Base-by-base conservation (phyloP, 2,888 invertebrate genomes). In the Mythimna pallens region DNA sequence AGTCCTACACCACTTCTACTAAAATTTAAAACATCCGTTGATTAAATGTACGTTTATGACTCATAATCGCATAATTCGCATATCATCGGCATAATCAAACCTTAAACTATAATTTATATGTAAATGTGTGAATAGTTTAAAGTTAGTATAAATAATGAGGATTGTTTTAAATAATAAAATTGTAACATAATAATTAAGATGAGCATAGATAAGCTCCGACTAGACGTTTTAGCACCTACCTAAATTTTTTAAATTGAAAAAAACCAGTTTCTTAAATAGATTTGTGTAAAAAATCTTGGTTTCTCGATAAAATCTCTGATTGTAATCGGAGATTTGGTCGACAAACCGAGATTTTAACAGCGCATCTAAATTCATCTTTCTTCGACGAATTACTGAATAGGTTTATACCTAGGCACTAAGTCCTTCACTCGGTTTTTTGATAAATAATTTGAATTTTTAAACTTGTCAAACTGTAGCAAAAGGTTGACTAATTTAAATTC, bases 131-230 rank as follows among this genome's bases (percentile, higher is more conserved):
- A 69, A 80, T 83, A 76, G 47, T 78, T 81, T 73, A 68, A 69
- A 72, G 50, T 69, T 71, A 70, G 73, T 72, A 65, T 65, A 75
- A 76, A 70, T 73, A 73, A 73, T 76, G 68, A 54, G 36, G 70
- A 71, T 73, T 65, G 50, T 76, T 68, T 66, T 47, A 69, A 78
- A 78, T 77, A 76, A 73, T 83, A 75, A 78, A 81, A 83, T 79
- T 76, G 62, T 77, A 86, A 80, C 66, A 78, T 73, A 40, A 75
- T 81, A 73, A 85, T 77, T 78, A 76, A 76, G 73, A 83, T 85
- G 62, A 67, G 58, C 36, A 30, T 2, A 65, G 80, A 82, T 82
- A 73, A 72, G 12, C 59, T 55, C 58, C n/a, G 43, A 65, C 30
- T 54, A 64, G 70, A 55, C 57, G 30, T 40, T 65, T 78, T 69